Percentiles rank a stretch among this genome's conserved stretches.
These are phyloP conservation scores for Coptotermes formosanus DNA, from an alignment of 1,140 invertebrate genomes.

Conservation along the genomic window DNA sequence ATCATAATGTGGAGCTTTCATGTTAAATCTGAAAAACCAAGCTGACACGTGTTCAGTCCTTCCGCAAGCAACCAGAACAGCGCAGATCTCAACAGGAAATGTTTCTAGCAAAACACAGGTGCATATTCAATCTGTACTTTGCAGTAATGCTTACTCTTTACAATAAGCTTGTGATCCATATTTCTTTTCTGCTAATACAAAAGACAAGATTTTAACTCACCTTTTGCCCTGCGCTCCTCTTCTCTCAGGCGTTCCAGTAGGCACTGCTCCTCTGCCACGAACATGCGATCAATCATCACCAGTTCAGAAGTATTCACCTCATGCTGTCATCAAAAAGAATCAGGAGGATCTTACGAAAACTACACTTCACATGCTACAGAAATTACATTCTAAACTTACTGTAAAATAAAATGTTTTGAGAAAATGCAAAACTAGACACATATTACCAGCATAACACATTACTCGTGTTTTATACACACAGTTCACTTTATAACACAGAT, in stretches of 20 bases:
- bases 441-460: too few relatives aligned
- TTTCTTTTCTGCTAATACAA: background rate
- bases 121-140: background rate
- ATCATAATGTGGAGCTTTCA: background rate
- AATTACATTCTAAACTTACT: too few relatives aligned
- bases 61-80: background rate
- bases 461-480: too few relatives aligned
- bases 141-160: background rate
- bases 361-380: background rate
- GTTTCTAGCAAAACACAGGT: background rate
- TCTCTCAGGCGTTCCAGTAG: constrained; percentile 56
- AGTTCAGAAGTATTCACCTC: constrained; percentile 67
- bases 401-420: too few relatives aligned
- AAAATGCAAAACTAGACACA: too few relatives aligned
- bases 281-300: constrained; percentile 70
- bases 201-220: constrained; percentile 32
- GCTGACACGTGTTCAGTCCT: background rate
- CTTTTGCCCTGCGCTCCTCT: constrained; percentile 45
- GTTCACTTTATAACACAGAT: too few relatives aligned
- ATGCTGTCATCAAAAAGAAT: constrained; percentile 50
- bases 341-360: constrained; percentile 4
- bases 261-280: constrained; percentile 64
- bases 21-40: background rate
- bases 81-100: background rate
- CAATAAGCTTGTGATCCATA: background rate